Percentiles rank a stretch among this genome's conserved stretches.
Conservation (phyloP, 1,140 invertebrate species). For the Ceratina japonica region DNA sequence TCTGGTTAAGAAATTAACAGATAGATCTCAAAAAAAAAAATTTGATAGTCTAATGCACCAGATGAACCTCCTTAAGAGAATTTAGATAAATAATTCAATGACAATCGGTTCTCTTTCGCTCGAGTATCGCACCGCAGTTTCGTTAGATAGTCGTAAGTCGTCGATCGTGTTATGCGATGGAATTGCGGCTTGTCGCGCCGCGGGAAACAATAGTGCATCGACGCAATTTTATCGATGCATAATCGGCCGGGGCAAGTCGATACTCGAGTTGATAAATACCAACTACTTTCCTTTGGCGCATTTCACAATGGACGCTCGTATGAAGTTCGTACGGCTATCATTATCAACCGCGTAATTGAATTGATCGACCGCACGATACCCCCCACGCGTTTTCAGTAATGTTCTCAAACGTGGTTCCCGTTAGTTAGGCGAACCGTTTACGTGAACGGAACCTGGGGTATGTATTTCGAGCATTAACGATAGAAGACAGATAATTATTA, state of each 20-base stretch:
- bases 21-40: too few species aligned
- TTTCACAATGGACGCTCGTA: conserved; percentile 61
- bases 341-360: conserved; percentile 41
- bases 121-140: conserved; percentile 5
- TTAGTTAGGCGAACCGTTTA: too few species aligned
- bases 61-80: too few species aligned
- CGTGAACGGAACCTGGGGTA: too few species aligned
- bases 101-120: background rate
- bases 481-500: too few species aligned
- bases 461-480: too few species aligned
- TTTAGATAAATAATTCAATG: background rate
- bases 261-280: conserved; percentile 59
- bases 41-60: too few species aligned
- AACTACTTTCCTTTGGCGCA: conserved; percentile 56
- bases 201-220: conserved; percentile 58
- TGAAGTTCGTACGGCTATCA: background rate
- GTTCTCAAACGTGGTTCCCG: too few species aligned
- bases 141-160: background rate
- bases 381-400: too few species aligned
- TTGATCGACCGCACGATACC: conserved; percentile 23
- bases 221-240: conserved; percentile 48
- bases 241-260: conserved; percentile 47
- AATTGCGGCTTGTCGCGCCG: conserved; percentile 29
- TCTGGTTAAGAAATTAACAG: too few species aligned
- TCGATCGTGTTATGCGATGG: conserved; percentile 9